Base-by-base conservation (phyloP, 2,888 invertebrate species). In the Sipha maydis region DNA sequence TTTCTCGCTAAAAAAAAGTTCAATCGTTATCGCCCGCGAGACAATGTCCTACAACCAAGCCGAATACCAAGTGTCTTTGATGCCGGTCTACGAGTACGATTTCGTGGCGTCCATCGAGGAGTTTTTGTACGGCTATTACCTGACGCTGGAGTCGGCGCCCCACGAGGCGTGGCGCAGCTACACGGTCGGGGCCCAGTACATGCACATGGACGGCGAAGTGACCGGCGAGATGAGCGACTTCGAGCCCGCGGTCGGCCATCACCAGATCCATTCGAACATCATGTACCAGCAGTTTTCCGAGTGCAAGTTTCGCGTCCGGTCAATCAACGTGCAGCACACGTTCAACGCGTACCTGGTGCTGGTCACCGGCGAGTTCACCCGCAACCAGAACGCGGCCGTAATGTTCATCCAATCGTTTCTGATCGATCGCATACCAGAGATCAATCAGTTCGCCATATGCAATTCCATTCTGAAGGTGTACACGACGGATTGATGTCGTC, bases 391-490 rank as follows among this genome's bases (percentile, higher is more conserved):
- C 3, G 25, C 21, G 14, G 28, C 71, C 14, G 48, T 71, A 25
- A 25, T n/a, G 31, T 83, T 83, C 71, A 1, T 71, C 31, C 71
- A 83, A 17, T 41, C 82, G 41, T 82, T 82, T 9, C 9, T 82
- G 41, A 19, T 82, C 41, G 69, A 69, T 1, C 14, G 28, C 48
- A 0, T 48, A 1, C 31, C 8, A 0, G 71, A 41, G 41, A 82
- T 69, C 67, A 41, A 69, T 21, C 67, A 69, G 82, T 41, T 41
- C 21, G 41, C 41, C 28, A 14, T 82, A 3, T 19, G 28, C 28
- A 67, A 82, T 41, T 41, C 82, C 67, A 69, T 82, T 8, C 82
- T 82, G 19, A 82, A 48, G 41, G 82, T 82, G 41, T 69, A 69
- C 28, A 41, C 41, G 21, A 41, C 28, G 7, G 41, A 14, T n/a